A percentile compares a stretch with the other conserved stretches of the same genome.
Evolutionary conservation across 2,888 invertebrate genomes (phyloP).

Genomic region (Protodeltote pygarga): DNA sequence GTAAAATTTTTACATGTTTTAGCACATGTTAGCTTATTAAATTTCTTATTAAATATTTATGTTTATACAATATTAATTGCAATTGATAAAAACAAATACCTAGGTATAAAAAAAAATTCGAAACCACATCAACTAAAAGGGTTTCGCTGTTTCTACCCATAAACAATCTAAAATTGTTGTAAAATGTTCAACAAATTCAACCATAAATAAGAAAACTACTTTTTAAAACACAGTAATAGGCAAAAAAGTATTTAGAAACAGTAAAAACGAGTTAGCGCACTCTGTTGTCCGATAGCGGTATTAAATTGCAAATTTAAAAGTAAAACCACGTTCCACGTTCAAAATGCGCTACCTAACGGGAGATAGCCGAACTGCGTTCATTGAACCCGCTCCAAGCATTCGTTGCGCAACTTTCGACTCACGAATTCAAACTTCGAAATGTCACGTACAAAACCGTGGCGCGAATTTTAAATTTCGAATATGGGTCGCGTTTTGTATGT

Average conservation of each 20-base stretch:
- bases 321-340: constrained; percentile 79
- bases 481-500: constrained; percentile 70
- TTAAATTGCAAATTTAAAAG: constrained; percentile 80
- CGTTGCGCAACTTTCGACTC: constrained; percentile 67
- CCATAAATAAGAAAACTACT: constrained; percentile 1
- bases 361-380: constrained; percentile 77
- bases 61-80: too few relatives aligned
- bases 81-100: too few relatives aligned
- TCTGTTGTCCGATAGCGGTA: constrained; percentile 79
- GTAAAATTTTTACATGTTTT: too few relatives aligned
- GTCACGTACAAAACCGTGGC: too few relatives aligned
- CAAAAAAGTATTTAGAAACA: constrained; percentile 26
- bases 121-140: too few relatives aligned
- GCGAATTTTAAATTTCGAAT: too few relatives aligned
- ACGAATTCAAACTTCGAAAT: constrained; percentile 57
- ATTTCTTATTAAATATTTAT: too few relatives aligned
- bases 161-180: too few relatives aligned
- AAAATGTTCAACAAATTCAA: too few relatives aligned
- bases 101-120: too few relatives aligned
- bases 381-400: constrained; percentile 67
- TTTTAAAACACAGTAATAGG: background rate
- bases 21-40: too few relatives aligned
- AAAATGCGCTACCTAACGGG: constrained; percentile 82
- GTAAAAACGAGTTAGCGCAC: constrained; percentile 61
- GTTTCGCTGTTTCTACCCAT: too few relatives aligned